These are phyloP conservation scores for Cheirogaleus major DNA, from an alignment of 2,797 vertebrate genomes.

Conservation along the genomic window DNA sequence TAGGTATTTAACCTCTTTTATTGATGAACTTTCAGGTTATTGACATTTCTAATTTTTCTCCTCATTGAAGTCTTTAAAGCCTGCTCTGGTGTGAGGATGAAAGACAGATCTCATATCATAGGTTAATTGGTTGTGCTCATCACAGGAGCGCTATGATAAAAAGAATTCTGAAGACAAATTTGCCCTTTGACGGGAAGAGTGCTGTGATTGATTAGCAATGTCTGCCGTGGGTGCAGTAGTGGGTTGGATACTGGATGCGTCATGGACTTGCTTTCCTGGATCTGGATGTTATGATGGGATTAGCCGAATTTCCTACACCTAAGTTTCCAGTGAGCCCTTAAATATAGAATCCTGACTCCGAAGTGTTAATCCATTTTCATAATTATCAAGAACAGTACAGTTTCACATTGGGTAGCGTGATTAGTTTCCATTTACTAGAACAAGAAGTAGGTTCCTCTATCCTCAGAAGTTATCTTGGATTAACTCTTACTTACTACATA, in stretches of 20 bases:
- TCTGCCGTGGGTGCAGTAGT: background rate
- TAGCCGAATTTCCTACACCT: background rate
- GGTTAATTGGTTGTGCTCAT: background rate
- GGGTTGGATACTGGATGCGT: rapidly evolving
- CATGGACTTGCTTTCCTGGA: background rate
- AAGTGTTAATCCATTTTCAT: background rate
- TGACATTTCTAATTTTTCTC: background rate
- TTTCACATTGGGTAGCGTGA: background rate
- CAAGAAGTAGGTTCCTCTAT: background rate
- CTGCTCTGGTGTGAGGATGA: background rate
- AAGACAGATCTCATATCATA: background rate
- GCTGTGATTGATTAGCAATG: background rate
- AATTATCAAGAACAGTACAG: background rate
- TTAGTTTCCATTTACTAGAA: background rate
- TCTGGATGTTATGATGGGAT: background rate
- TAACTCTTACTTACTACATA: background rate
- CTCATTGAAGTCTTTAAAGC: background rate
- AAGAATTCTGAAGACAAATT: background rate
- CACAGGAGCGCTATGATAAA: background rate
- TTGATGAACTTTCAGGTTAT: background rate
- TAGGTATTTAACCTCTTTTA: background rate
- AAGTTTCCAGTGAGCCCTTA: background rate
- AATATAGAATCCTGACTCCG: background rate
- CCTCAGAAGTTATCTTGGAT: background rate
- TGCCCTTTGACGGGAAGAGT: background rate